Evolutionary conservation across 2,797 vertebrate species (phyloP), one percentile per base, ranked within the genome.

Genomic region (Syngnathus rostellatus): DNA sequence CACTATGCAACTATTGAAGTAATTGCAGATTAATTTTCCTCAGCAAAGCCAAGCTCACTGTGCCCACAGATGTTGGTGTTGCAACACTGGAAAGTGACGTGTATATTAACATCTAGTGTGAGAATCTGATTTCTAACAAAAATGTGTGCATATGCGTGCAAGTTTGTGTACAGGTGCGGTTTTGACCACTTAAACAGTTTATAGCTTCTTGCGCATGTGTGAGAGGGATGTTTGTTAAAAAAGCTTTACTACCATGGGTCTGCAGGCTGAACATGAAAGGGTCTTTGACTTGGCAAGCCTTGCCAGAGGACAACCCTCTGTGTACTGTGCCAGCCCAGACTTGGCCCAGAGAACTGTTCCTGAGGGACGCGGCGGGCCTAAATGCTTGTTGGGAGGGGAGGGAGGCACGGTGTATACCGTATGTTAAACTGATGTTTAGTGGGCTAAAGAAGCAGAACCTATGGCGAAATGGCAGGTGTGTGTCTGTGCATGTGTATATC

Each of bases 291-390:
- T 91, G 88, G 91, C 91, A 93, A 92, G 86, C 87, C 84, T 82
- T 72, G 90, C 89, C 88, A 85, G 68, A 84, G 89, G 92, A 93
- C 92, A 91, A 93, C 94, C 92, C 90, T 93, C 90, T 91, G 92
- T 93, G 92, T 87, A 88, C 83, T 76, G 87, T 93, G 92, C 91
- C 92, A 88, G 89, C 90, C 89, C 89, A 81, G 81, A 91, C 90
- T 93, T 94, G 93, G 92, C 82, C 89, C 90, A 88, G 88, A 90
- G 90, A 75, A 8, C 69, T 57, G 79, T 82, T 87, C 91, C 54
- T 81, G 87, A 87, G 80, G 89, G 85, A 86, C 74, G 85, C 89
- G 82, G 84, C 83, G 88, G 87, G 87, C 90, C 86, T 89, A 83
- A 85, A 87, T 74, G 64, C 69, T 68, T 72, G 64, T 60, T 57